Evolutionary conservation across 2,113 vertebrate genomes (phyloP).

Genomic region (Sander lucioperca): DNA sequence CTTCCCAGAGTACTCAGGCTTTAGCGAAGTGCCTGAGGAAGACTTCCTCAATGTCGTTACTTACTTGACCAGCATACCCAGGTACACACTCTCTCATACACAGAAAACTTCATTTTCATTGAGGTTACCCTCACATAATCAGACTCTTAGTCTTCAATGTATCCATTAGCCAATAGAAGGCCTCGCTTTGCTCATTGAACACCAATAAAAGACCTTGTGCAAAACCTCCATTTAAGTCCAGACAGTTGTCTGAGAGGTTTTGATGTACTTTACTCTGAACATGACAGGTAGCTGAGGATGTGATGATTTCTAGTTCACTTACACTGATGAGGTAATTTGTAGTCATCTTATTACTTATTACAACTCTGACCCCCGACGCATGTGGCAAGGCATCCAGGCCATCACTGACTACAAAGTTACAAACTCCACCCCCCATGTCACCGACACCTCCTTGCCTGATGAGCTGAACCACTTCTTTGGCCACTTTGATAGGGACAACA

Average conservation of each 20-base stretch:
- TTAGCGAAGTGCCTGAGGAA: constrained; percentile 92
- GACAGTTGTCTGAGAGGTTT: neutral
- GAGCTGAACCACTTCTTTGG: too few relatives aligned
- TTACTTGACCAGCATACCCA: constrained; percentile 96
- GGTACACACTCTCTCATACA: constrained; percentile 75
- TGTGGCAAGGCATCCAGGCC: too few relatives aligned
- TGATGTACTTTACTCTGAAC: neutral
- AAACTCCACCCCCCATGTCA: too few relatives aligned
- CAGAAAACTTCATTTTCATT: neutral
- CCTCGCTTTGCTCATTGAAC: neutral
- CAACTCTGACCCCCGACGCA: too few relatives aligned
- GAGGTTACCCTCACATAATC: neutral
- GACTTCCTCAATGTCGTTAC: constrained; percentile 96
- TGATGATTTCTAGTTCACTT: neutral
- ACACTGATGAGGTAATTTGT: neutral
- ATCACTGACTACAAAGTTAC: too few relatives aligned
- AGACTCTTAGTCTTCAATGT: neutral
- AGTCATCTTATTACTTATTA: neutral
- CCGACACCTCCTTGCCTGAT: too few relatives aligned
- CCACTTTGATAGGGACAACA: too few relatives aligned
- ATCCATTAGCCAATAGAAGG: neutral
- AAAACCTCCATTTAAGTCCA: neutral
- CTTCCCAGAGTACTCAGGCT: constrained; percentile 92
- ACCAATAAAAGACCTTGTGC: neutral
- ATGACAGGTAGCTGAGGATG: neutral